phyloP scores from a whole-genome alignment of 2,797 vertebrate genomes.

The Amblyopsis hoosieri region DNA sequence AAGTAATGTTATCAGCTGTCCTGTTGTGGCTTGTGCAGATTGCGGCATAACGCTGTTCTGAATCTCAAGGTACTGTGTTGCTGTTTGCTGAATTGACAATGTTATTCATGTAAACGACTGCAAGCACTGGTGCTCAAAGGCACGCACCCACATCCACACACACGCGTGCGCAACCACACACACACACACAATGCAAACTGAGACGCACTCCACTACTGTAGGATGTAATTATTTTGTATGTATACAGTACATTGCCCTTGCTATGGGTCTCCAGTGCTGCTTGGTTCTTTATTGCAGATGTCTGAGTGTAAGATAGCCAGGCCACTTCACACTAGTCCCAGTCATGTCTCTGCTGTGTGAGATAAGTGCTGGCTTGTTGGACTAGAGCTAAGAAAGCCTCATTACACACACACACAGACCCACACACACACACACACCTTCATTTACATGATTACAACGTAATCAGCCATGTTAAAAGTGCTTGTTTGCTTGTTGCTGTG shows the following conservation, averaged over 20 bases:
- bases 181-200: neutral
- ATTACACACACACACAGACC: conserved; percentile 36
- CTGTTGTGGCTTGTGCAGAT: neutral
- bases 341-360: conserved; percentile 13
- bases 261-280: neutral
- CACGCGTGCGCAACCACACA: neutral
- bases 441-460: conserved; percentile 41
- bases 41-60: neutral
- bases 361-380: conserved; percentile 23
- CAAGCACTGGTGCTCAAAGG: neutral
- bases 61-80: neutral
- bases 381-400: conserved; percentile 25
- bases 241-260: neutral
- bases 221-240: neutral
- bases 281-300: neutral
- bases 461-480: conserved; percentile 25
- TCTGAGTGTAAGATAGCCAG: neutral
- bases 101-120: neutral
- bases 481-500: conserved; percentile 27
- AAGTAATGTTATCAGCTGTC: neutral
- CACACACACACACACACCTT: conserved; percentile 36
- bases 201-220: neutral
- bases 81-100: conserved; percentile 3
- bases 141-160: neutral
- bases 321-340: neutral